Conservation (phyloP, 2,797 vertebrate species). For the Galagoides demidoff region DNA sequence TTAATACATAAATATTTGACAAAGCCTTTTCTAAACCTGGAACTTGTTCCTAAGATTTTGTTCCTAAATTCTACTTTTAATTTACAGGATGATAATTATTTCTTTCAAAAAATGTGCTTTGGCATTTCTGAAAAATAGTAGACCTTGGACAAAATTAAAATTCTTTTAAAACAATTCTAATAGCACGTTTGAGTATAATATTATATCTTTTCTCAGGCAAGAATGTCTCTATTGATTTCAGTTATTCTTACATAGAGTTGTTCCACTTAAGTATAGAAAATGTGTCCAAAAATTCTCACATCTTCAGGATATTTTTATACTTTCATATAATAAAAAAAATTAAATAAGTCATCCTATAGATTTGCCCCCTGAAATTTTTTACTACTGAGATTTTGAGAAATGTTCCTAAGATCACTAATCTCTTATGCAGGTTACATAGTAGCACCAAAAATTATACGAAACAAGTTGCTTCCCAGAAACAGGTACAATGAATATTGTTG, state of each 20-base stretch:
- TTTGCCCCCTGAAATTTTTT: neutral
- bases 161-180: neutral
- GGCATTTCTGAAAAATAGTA: neutral
- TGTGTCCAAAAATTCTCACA: neutral
- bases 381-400: neutral
- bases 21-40: slow-evolving; percentile 15
- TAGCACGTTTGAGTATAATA: neutral
- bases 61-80: slow-evolving; percentile 34
- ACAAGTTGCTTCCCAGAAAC: neutral
- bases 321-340: neutral
- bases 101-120: neutral
- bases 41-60: neutral
- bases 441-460: neutral
- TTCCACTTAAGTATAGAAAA: slow-evolving; percentile 1
- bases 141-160: slow-evolving; percentile 30
- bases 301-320: slow-evolving; percentile 46
- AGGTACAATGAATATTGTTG: neutral
- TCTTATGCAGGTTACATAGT: neutral
- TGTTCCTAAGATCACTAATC: neutral
- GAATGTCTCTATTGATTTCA: neutral
- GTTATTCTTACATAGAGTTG: neutral
- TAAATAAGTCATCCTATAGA: neutral
- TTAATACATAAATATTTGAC: neutral
- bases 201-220: neutral
- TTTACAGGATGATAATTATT: neutral